Evolutionary conservation across 2,797 vertebrate species (phyloP).

Genomic region (Crenichthys baileyi): DNA sequence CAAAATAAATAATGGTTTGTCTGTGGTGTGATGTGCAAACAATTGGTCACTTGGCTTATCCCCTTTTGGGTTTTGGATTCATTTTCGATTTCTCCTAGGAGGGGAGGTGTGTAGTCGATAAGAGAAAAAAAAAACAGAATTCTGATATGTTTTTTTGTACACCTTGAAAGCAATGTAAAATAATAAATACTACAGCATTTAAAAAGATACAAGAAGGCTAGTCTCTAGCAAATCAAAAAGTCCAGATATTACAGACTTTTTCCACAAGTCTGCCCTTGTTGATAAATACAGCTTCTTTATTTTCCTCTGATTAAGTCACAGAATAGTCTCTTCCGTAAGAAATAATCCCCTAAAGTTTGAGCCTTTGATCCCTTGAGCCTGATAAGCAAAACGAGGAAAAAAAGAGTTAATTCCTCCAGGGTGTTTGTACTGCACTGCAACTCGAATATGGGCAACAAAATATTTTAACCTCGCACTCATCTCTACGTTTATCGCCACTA

Average conservation of each 20-base stretch:
- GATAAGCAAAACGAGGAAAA: constrained; percentile 3
- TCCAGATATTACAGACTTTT: not conserved
- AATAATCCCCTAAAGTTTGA: not conserved
- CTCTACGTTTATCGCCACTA: too few relatives aligned
- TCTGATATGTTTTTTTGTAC: too few relatives aligned
- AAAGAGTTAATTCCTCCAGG: not conserved
- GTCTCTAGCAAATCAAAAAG: not conserved
- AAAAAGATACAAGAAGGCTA: too few relatives aligned
- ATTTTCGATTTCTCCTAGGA: too few relatives aligned
- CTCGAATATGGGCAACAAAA: constrained; percentile 2
- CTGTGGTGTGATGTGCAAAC: too few relatives aligned
- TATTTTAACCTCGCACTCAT: not conserved
- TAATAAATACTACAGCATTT: too few relatives aligned
- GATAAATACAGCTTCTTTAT: not conserved
- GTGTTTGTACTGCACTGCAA: constrained; percentile 12
- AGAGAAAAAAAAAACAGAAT: too few relatives aligned
- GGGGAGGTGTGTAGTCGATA: too few relatives aligned
- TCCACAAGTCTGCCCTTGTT: not conserved
- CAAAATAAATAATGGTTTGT: too few relatives aligned
- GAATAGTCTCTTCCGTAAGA: not conserved
- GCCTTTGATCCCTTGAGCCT: not conserved
- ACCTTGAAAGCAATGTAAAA: too few relatives aligned
- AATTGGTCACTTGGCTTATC: too few relatives aligned
- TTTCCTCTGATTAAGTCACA: not conserved
- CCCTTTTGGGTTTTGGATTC: too few relatives aligned